Evolutionary conservation across 2,113 vertebrate species (phyloP), one percentile per base, ranked within the genome.

Genomic region (Polypterus senegalus): DNA sequence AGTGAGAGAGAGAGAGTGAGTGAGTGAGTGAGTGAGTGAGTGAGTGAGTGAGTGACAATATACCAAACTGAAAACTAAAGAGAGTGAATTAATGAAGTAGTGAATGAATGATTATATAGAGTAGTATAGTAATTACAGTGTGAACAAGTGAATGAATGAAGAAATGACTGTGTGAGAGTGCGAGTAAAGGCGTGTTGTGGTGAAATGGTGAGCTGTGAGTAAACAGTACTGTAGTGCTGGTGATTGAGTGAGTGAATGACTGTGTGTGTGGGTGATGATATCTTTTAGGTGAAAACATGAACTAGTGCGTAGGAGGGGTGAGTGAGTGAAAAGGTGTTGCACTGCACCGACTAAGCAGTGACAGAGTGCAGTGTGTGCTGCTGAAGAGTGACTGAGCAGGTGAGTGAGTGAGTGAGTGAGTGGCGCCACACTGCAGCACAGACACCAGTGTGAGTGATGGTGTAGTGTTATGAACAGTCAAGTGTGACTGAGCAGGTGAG

Each of bases 211-310:
- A 65, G 49, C 43, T n/a, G 49, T 11, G 58, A 9, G 51, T 27
- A 11, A 27, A 7, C 7, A 52, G 55, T 52, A n/a, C 3, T 9
- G 46, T 27, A 49, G 27, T 56, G 27, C 27, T 27, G 27, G 27
- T 27, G 27, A 27, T 27, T 27, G 27, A 27, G 27, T 27, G 27
- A 27, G 2, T 27, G 27, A 27, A 27, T 27, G 27, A 27, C 27
- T 27, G 27, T 27, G 27, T 27, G 27, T 27, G 27, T 27, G 27
- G 27, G 27, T 27, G 27, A 27, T 27, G 2, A 27, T 27, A 27
- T 27, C 27, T 27, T 27, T 65, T 27, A 27, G 7, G 66, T 72
- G 69, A 70, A 73, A 73, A 77, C 77, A 78, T 58, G 55, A 63
- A 53, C 49, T 45, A 64, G 63, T 70, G 71, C 66, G 65, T 54